Base-by-base conservation (phyloP, 1,140 invertebrate genomes). In the Diachasma alloeum region DNA sequence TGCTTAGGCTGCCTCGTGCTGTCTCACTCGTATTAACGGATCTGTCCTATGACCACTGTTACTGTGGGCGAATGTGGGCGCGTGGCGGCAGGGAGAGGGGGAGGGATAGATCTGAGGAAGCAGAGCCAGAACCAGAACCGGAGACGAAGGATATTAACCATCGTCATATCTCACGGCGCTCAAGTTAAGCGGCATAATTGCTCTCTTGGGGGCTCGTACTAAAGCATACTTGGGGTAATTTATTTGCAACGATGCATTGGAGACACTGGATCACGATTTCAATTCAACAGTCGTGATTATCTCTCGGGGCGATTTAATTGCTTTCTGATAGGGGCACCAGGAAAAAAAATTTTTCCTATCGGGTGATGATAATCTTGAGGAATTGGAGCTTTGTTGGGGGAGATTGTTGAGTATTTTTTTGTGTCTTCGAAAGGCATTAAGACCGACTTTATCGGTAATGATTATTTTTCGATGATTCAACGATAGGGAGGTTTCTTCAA, bases 111-210 rank as follows among this genome's bases (percentile, higher is more conserved):
- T 15, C 36, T 69, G 67, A 48, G 74, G 59, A 63, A 59, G 19
- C 74, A 42, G 19, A 63, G 37, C 48, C 36, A 74, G 72, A 42
- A 74, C 19, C 37, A 66, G 71, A 42, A 59, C 11, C 46, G 39
- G 42, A 26, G 44, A 56, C 68, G 63, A 8, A 56, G 72, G 72
- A 72, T 59, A 48, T 63, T 67, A 75, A 48, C 48, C 48, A 53
- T 74, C 37, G 72, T 56, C 44, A 75, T 75, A 78, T 78, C 68
- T 83, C 81, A 81, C 81, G 81, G 82, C 82, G 80, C 76, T 79
- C 79, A 56, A 46, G 78, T 84, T 85, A 83, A 84, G 82, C 78
- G 83, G 80, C 74, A 79, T 81, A 80, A 84, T 86, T 83, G 81
- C 78, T 42, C 74, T 75, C 68, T 19, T 53, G 74, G 74, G 74